Conservation (phyloP, 2,113 vertebrate genomes). For the Mus musculus region DNA sequence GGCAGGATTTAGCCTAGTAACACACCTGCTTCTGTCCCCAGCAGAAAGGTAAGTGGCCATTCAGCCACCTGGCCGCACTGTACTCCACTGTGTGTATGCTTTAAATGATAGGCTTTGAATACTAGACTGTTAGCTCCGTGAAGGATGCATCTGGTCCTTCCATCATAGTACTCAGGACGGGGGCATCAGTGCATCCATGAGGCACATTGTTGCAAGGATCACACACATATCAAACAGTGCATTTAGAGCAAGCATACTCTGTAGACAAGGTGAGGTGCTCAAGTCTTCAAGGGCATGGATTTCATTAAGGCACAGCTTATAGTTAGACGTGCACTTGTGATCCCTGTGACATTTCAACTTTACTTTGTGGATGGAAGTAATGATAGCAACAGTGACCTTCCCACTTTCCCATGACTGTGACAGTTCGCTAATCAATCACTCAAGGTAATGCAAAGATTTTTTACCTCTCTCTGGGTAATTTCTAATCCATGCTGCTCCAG, state of each 20-base stretch:
- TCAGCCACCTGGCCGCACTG: not conserved
- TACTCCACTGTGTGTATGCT: not conserved
- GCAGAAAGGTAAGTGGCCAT: too few species aligned
- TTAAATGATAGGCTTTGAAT: not conserved
- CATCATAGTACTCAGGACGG: not conserved
- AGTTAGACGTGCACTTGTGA: not conserved
- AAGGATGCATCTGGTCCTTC: not conserved
- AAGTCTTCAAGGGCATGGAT: not conserved
- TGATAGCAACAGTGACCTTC: not conserved
- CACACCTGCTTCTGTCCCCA: not conserved
- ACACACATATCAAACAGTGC: not conserved
- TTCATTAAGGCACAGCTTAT: not conserved
- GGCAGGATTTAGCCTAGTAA: not conserved
- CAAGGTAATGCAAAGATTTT: not conserved
- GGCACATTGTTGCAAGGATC: not conserved
- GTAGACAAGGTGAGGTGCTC: not conserved
- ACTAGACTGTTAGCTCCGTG: not conserved
- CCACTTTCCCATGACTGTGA: not conserved
- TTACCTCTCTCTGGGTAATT: not conserved
- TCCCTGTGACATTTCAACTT: not conserved
- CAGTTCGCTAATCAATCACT: not conserved
- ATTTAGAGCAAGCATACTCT: not conserved
- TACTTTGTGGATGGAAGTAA: not conserved
- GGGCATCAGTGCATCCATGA: not conserved
- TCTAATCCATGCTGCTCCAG: not conserved